Conservation (phyloP, 2,797 vertebrate genomes). For the Poecilia picta region DNA sequence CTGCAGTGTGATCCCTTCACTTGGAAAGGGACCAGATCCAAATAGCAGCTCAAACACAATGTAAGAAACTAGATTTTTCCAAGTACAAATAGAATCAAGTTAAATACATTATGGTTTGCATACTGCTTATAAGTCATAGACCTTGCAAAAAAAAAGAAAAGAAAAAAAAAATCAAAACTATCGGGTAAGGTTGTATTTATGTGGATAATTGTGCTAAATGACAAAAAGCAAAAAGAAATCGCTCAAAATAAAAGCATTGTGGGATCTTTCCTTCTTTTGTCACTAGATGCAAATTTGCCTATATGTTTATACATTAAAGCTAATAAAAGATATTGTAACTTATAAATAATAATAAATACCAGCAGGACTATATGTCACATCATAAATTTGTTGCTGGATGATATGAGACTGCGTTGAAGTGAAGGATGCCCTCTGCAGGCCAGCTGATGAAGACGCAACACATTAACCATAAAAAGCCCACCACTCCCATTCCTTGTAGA, state of each 20-base stretch:
- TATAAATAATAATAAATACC: slow-evolving; percentile 40
- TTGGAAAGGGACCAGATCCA: slow-evolving; percentile 80
- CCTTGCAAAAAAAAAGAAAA: slow-evolving; percentile 6
- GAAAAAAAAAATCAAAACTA: slow-evolving; percentile 15
- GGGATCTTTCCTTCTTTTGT: slow-evolving; percentile 26
- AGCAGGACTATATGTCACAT: slow-evolving; percentile 55
- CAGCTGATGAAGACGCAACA: slow-evolving; percentile 77
- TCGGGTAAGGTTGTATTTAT: slow-evolving; percentile 35
- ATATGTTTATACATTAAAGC: slow-evolving; percentile 36
- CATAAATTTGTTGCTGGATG: slow-evolving; percentile 66
- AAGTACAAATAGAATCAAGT: slow-evolving; percentile 62
- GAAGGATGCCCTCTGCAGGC: slow-evolving; percentile 82
- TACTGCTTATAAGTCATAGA: slow-evolving; percentile 37
- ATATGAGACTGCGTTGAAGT: slow-evolving; percentile 61
- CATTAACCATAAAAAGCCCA: slow-evolving; percentile 79
- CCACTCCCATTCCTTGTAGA: slow-evolving; percentile 72
- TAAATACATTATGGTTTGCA: slow-evolving; percentile 45
- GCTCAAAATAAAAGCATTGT: slow-evolving; percentile 32
- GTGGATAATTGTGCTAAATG: slow-evolving; percentile 28
- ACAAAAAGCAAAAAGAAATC: slow-evolving; percentile 18
- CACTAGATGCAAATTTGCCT: slow-evolving; percentile 25
- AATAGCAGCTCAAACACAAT: slow-evolving; percentile 82
- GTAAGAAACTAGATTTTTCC: slow-evolving; percentile 78
- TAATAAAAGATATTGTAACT: slow-evolving; percentile 32
- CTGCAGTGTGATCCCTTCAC: slow-evolving; percentile 80